Conservation (phyloP, 92 coral and sea anemone genomes). For the Ricordea florida region DNA sequence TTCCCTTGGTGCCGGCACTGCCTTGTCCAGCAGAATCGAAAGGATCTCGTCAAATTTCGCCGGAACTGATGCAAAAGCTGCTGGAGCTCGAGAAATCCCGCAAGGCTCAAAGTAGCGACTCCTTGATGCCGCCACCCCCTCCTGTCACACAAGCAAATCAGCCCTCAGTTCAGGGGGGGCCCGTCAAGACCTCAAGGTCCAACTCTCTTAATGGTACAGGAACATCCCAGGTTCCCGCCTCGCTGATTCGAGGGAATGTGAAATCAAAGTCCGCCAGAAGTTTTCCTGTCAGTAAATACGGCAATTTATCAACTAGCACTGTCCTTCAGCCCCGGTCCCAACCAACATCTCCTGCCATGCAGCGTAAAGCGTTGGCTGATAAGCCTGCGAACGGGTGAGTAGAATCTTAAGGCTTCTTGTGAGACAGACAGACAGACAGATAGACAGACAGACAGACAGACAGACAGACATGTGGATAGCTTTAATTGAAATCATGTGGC, state of each 20-base stretch:
- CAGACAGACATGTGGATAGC: no score
- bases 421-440: no score
- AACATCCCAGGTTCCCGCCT: constrained; percentile 57
- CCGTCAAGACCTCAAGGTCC: constrained; percentile 55
- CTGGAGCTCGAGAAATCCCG: constrained; percentile 93
- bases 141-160: constrained; percentile 15
- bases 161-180: constrained; percentile 27
- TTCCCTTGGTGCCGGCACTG: constrained; percentile 51
- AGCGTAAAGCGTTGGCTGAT: constrained; percentile 70
- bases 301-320: constrained; percentile 37
- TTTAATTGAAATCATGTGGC: no score
- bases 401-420: no score
- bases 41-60: constrained; percentile 72
- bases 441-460: no score
- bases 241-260: constrained; percentile 86
- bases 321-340: constrained; percentile 77
- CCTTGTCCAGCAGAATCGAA: constrained; percentile 56
- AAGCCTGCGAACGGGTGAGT: constrained; percentile 53
- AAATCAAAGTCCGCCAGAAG: constrained; percentile 96
- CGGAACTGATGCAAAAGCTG: constrained; percentile 94
- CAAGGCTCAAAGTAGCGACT: constrained; percentile 57
- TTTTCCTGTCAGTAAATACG: constrained; percentile 74
- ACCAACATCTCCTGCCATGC: constrained; percentile 89
- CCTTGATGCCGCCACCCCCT: constrained; percentile 46
- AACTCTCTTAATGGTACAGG: constrained; percentile 49